These are phyloP conservation scores for Pectinophora gossypiella DNA, from an alignment of 1,140 invertebrate species.

Conservation along the genomic window DNA sequence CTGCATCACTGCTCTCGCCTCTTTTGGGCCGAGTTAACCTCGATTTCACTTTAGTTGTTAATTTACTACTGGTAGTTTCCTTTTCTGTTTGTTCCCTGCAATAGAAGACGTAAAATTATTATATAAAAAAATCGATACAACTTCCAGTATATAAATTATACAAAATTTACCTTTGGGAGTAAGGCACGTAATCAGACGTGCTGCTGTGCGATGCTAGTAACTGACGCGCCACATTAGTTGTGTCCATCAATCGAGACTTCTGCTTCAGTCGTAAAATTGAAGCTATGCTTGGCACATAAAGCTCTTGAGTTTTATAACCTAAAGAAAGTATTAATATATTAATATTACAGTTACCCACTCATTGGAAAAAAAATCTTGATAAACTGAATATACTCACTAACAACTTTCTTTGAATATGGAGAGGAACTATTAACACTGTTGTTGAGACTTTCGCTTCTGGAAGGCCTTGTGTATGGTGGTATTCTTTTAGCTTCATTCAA, in stretches of 20 bases:
- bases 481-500: constrained; percentile 84
- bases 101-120: constrained; percentile 15
- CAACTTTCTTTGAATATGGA: neutral
- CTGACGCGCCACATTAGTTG: constrained; percentile 78
- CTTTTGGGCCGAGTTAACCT: constrained; percentile 47
- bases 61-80: constrained; percentile 19
- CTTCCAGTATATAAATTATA: neutral
- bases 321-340: constrained; percentile 20
- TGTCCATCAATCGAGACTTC: constrained; percentile 77
- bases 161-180: constrained; percentile 44
- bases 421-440: neutral
- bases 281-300: constrained; percentile 43
- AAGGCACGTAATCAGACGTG: constrained; percentile 27
- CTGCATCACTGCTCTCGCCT: constrained; percentile 39
- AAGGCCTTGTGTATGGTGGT: constrained; percentile 40
- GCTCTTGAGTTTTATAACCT: constrained; percentile 51
- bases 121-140: neutral
- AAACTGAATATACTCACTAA: too few relatives aligned
- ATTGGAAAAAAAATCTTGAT: too few relatives aligned
- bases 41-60: constrained; percentile 70
- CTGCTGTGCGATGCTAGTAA: constrained; percentile 76
- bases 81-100: constrained; percentile 18
- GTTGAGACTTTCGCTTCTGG: neutral
- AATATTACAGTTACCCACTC: too few relatives aligned
- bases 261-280: constrained; percentile 76